phyloP scores from a whole-genome alignment of 2,888 invertebrate species.

The Campoletis raptor region DNA sequence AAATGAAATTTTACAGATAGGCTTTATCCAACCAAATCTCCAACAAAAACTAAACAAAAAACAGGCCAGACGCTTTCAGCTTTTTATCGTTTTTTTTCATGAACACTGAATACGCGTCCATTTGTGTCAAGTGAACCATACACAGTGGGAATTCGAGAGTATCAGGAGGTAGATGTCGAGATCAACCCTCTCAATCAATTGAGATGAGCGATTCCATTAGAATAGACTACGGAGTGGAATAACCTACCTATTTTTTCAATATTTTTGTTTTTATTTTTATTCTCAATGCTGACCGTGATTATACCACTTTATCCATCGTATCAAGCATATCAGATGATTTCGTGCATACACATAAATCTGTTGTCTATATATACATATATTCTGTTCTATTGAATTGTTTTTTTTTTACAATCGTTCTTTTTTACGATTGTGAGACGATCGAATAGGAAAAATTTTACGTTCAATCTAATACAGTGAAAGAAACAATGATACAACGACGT shows the following conservation, averaged over 20 bases:
- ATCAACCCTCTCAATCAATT: conserved; percentile 47
- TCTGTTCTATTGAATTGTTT: neutral
- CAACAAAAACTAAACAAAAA: neutral
- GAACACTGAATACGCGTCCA: conserved; percentile 22
- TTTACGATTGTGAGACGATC: conserved; percentile 27
- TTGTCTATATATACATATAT: neutral
- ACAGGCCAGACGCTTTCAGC: conserved; percentile 1
- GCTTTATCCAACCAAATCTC: neutral
- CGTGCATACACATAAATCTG: neutral
- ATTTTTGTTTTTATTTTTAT: conserved; percentile 48
- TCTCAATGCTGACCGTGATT: conserved; percentile 39
- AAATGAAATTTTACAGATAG: neutral
- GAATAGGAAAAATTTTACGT: neutral
- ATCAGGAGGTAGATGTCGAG: conserved; percentile 4
- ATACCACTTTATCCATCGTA: conserved; percentile 41
- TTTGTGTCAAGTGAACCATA: conserved; percentile 38
- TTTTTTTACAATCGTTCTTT: conserved; percentile 3
- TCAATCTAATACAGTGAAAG: neutral
- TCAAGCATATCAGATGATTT: neutral
- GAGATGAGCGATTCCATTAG: conserved; percentile 51
- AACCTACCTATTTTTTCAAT: conserved; percentile 35
- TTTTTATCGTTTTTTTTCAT: conserved; percentile 19
- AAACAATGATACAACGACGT: neutral
- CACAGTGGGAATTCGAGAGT: conserved; percentile 24
- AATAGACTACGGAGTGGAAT: conserved; percentile 25